phyloP scores from a whole-genome alignment of 1,140 invertebrate genomes.

The Cheumatopsyche charites region DNA sequence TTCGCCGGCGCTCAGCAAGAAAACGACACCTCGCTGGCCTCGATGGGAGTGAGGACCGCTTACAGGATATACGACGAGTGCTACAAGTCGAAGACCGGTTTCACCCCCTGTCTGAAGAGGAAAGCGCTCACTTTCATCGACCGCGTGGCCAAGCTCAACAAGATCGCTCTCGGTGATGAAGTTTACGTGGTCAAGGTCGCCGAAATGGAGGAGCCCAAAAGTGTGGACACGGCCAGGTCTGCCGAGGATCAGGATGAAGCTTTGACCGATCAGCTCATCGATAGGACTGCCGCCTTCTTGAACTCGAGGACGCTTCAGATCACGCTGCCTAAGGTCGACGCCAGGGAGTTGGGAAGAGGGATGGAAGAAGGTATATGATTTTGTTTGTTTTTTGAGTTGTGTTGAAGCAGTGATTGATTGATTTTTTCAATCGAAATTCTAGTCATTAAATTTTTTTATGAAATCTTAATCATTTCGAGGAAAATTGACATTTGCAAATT shows the following conservation, averaged over 20 bases:
- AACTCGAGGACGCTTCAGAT: slow-evolving; percentile 77
- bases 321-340: slow-evolving; percentile 71
- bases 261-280: slow-evolving; percentile 72
- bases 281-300: slow-evolving; percentile 72
- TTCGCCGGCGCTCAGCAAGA: slow-evolving; percentile 21
- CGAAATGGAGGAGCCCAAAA: slow-evolving; percentile 60
- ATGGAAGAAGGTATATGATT: slow-evolving; percentile 72
- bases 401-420: no score
- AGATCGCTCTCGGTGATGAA: slow-evolving; percentile 68
- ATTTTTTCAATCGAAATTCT: no score
- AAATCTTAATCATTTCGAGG: no score
- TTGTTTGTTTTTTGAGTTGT: background rate
- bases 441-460: no score
- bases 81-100: slow-evolving; percentile 62
- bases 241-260: slow-evolving; percentile 68
- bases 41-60: slow-evolving; percentile 61
- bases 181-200: slow-evolving; percentile 69
- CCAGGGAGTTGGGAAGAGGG: slow-evolving; percentile 69
- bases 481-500: no score
- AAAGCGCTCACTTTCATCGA: slow-evolving; percentile 79
- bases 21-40: slow-evolving; percentile 54
- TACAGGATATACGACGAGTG: slow-evolving; percentile 70
- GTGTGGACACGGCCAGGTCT: slow-evolving; percentile 68
- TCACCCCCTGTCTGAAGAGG: slow-evolving; percentile 78
- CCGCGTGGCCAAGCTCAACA: slow-evolving; percentile 70